These are phyloP conservation scores for Scolopax rusticola DNA, from an alignment of 2,797 vertebrate species.

Conservation along the genomic window DNA sequence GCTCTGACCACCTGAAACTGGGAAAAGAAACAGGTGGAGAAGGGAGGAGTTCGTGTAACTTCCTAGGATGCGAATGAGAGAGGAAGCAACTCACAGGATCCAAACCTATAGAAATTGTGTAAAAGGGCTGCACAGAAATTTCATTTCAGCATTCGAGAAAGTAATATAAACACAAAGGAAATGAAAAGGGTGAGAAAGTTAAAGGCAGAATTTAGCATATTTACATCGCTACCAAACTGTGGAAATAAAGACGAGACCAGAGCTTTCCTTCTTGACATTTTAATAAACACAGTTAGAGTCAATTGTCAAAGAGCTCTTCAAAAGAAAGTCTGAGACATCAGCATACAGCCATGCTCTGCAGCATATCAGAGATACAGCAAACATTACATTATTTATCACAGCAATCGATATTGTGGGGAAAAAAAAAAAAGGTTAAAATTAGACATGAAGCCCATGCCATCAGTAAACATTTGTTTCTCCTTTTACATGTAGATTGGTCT, in stretches of 20 bases:
- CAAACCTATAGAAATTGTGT: background rate
- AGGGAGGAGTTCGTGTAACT: background rate
- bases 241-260: background rate
- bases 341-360: background rate
- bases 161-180: background rate
- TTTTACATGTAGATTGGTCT: constrained; percentile 30
- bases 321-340: background rate
- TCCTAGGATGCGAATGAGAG: background rate
- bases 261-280: background rate
- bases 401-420: background rate
- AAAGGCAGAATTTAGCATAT: background rate
- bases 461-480: constrained; percentile 23
- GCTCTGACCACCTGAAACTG: background rate
- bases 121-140: background rate
- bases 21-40: background rate
- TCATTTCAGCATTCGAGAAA: background rate
- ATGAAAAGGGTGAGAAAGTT: background rate
- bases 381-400: constrained; percentile 39
- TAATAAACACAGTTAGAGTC: background rate
- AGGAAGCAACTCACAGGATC: background rate
- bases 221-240: background rate
- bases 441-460: background rate
- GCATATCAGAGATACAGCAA: constrained; percentile 21
- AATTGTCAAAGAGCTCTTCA: background rate
- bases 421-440: background rate